Evolutionary conservation across 2,888 invertebrate genomes (phyloP).

Genomic region (Drosophila conformis): DNA sequence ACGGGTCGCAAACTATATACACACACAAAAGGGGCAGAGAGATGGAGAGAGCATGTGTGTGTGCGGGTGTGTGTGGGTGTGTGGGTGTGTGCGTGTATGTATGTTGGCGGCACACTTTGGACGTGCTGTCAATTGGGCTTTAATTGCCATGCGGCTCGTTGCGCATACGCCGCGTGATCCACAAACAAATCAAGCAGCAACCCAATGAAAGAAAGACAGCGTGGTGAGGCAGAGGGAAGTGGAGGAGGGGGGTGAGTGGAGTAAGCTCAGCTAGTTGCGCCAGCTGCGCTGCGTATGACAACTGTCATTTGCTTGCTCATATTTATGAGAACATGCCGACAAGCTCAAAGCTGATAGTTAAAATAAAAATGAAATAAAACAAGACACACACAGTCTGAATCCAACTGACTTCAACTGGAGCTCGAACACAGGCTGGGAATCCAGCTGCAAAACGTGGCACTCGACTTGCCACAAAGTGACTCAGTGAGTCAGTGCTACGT

Average conservation of each 20-base stretch:
- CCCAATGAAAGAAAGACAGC: constrained; percentile 6
- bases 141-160: constrained; percentile 54
- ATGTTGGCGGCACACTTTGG: constrained; percentile 77
- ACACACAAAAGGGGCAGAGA: not conserved
- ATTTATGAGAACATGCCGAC: constrained; percentile 48
- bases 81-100: constrained; percentile 15
- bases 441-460: constrained; percentile 8
- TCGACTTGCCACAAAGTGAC: constrained; percentile 41
- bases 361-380: not conserved
- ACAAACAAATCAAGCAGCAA: constrained; percentile 32
- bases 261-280: constrained; percentile 16
- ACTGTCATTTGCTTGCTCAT: constrained; percentile 49
- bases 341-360: constrained; percentile 21
- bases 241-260: not conserved
- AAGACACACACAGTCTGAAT: not conserved
- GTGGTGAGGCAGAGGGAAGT: not conserved
- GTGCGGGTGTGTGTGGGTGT: constrained; percentile 7
- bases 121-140: constrained; percentile 70
- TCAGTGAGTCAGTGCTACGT: constrained; percentile 13
- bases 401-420: constrained; percentile 14
- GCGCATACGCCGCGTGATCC: constrained; percentile 55
- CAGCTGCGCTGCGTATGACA: constrained; percentile 28
- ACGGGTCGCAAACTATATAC: constrained; percentile 32
- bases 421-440: constrained; percentile 9
- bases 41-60: not conserved